These are phyloP conservation scores for Nicator chloris DNA, from an alignment of 2,113 vertebrate genomes.

Conservation along the genomic window DNA sequence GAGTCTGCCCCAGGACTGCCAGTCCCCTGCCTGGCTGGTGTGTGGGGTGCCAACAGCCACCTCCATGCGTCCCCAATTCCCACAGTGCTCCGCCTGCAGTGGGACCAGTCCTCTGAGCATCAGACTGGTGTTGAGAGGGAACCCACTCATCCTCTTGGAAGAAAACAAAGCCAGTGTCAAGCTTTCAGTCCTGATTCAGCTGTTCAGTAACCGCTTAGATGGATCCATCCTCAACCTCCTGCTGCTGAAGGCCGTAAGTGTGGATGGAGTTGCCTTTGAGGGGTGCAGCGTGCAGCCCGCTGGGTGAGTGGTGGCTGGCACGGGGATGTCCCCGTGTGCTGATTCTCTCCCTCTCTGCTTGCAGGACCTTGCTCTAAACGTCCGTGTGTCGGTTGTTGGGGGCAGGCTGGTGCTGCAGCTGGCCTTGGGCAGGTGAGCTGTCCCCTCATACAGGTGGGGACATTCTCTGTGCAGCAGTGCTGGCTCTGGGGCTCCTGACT, in stretches of 20 bases:
- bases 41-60: background rate
- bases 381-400: background rate
- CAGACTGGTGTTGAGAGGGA: background rate
- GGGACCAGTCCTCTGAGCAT: background rate
- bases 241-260: background rate
- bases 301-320: background rate
- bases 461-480: fast-evolving
- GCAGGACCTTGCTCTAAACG: background rate
- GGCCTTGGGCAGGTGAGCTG: slow-evolving; percentile 9
- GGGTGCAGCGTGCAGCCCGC: fast-evolving
- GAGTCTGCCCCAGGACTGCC: too few species aligned
- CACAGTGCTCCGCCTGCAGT: background rate
- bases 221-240: background rate
- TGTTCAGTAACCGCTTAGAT: background rate
- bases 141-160: background rate
- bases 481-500: background rate
- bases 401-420: background rate
- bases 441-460: background rate
- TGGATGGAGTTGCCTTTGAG: fast-evolving
- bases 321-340: fast-evolving
- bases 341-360: background rate
- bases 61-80: fast-evolving
- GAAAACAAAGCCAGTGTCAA: background rate
- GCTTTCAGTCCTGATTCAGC: background rate
- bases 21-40: background rate